phyloP scores from a whole-genome alignment of 2,797 vertebrate species.

The Hephaestus fuliginosus region DNA sequence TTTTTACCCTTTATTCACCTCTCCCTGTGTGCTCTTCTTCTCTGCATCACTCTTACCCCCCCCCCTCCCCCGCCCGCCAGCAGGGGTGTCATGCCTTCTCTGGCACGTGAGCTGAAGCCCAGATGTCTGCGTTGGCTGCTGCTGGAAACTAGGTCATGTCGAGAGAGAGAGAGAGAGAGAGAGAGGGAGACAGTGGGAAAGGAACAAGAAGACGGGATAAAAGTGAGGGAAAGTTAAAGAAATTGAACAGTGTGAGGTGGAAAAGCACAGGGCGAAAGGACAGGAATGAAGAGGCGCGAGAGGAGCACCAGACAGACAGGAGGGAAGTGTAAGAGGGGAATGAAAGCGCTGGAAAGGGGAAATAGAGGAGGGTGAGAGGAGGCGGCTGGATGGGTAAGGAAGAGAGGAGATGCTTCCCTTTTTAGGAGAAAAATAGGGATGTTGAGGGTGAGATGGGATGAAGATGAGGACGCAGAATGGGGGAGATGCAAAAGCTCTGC shows the following conservation, averaged over 20 bases:
- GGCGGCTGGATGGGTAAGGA: background rate
- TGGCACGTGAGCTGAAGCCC: slow-evolving; percentile 75
- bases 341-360: slow-evolving; percentile 17
- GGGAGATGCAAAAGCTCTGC: background rate
- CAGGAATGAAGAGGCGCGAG: background rate
- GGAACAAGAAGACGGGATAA: slow-evolving; percentile 15
- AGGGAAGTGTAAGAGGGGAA: slow-evolving; percentile 15
- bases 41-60: slow-evolving; percentile 23
- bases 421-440: slow-evolving; percentile 7
- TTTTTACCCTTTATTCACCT: slow-evolving; percentile 57
- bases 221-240: slow-evolving; percentile 20
- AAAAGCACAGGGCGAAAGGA: background rate
- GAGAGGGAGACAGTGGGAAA: slow-evolving; percentile 6
- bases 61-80: background rate
- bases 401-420: slow-evolving; percentile 2
- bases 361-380: slow-evolving; percentile 18
- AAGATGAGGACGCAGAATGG: background rate
- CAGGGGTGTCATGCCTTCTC: slow-evolving; percentile 70
- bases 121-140: slow-evolving; percentile 77
- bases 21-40: slow-evolving; percentile 15
- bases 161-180: slow-evolving; percentile 33
- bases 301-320: slow-evolving; percentile 6
- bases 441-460: background rate
- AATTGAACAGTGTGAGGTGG: slow-evolving; percentile 15
- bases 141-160: slow-evolving; percentile 75